Evolutionary conservation across 2,797 vertebrate genomes (phyloP).

Genomic region (Melanotaenia parkinsoni): DNA sequence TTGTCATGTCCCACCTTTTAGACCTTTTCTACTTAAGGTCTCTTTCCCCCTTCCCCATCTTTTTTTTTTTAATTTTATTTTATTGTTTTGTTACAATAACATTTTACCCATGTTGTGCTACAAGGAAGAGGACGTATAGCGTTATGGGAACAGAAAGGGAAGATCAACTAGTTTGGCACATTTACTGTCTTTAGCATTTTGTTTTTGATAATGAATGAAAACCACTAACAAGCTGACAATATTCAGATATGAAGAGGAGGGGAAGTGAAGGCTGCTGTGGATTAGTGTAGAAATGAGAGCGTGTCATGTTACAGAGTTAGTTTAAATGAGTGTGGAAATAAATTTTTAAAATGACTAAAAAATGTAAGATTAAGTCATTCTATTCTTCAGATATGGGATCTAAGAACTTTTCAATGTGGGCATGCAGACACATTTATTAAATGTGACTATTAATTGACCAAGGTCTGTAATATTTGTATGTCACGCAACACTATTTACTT

Average conservation of each 20-base stretch:
- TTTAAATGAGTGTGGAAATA: conserved; percentile 71
- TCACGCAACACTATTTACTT: conserved; percentile 65
- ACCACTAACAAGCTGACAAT: conserved; percentile 86
- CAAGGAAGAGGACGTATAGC: conserved; percentile 41
- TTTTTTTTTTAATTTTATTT: conserved; percentile 10
- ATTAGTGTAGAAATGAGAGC: conserved; percentile 65
- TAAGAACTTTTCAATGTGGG: conserved; percentile 77
- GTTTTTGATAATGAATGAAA: conserved; percentile 70
- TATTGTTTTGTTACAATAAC: conserved; percentile 62
- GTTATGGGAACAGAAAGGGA: conserved; percentile 52
- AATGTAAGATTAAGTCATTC: conserved; percentile 65
- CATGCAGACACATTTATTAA: conserved; percentile 80
- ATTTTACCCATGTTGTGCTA: conserved; percentile 53
- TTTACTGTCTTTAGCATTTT: conserved; percentile 30
- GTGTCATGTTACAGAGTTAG: conserved; percentile 65
- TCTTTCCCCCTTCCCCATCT: conserved; percentile 23
- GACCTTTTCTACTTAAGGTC: conserved; percentile 61
- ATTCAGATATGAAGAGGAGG: conserved; percentile 55
- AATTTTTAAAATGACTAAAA: conserved; percentile 65
- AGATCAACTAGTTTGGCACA: conserved; percentile 47
- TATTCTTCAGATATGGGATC: conserved; percentile 74
- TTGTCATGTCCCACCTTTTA: conserved; percentile 64
- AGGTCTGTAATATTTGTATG: conserved; percentile 78
- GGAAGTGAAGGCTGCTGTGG: conserved; percentile 60
- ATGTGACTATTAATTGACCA: conserved; percentile 77